Conservation (phyloP, 2,113 vertebrate species). For the Ammodytes marinus region DNA sequence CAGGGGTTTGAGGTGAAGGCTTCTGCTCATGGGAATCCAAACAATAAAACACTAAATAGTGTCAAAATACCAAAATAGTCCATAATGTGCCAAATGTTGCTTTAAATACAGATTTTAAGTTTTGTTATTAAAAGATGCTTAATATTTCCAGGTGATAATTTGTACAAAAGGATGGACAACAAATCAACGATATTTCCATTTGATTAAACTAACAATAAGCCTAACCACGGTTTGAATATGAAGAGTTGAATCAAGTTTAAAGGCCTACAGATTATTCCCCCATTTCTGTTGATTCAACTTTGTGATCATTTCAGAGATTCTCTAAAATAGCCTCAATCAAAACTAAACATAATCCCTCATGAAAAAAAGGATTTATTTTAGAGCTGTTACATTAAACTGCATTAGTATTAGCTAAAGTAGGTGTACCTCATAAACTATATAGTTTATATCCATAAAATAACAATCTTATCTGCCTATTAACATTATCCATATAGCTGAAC, state of each 20-base stretch:
- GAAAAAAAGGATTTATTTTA: neutral
- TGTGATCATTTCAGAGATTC: neutral
- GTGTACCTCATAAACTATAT: neutral
- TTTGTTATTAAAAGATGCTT: neutral
- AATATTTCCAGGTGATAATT: neutral
- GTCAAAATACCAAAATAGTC: too few species aligned
- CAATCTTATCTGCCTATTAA: neutral
- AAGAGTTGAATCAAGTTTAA: neutral
- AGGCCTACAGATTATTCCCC: neutral
- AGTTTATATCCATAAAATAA: neutral
- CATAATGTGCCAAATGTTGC: too few species aligned
- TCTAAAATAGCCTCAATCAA: too few species aligned
- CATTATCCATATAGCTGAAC: too few species aligned
- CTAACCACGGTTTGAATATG: neutral
- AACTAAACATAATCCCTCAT: neutral
- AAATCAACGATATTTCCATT: neutral
- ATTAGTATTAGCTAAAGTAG: neutral
- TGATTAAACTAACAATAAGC: neutral
- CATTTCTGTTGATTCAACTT: neutral
- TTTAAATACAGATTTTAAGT: too few species aligned
- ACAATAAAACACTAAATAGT: too few species aligned
- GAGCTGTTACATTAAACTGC: neutral
- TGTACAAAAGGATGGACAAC: neutral
- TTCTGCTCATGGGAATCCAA: neutral
- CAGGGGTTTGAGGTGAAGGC: constrained; percentile 26